These are phyloP conservation scores for Andrena flavipes DNA, from an alignment of 2,888 invertebrate species.

Conservation along the genomic window DNA sequence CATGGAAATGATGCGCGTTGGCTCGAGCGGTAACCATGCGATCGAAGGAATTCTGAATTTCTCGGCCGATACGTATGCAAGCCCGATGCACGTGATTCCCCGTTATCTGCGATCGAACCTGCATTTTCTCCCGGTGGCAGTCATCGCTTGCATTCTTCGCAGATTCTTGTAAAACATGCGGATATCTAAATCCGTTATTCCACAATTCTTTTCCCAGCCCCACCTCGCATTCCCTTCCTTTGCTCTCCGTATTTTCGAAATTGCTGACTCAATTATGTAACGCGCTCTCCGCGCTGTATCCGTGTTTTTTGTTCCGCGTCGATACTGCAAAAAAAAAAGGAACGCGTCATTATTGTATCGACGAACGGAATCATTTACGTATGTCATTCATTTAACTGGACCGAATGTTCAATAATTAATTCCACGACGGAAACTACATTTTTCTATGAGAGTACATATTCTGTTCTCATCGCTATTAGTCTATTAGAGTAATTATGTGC, in stretches of 20 bases:
- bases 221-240: slow-evolving; percentile 15
- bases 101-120: slow-evolving; percentile 40
- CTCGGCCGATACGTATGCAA: slow-evolving; percentile 33
- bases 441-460: background rate
- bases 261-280: slow-evolving; percentile 50
- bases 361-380: too few relatives aligned
- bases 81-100: slow-evolving; percentile 22
- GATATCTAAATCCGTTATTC: slow-evolving; percentile 11
- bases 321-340: background rate
- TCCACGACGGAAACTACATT: too few relatives aligned
- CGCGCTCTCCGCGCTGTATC: slow-evolving; percentile 22
- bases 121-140: slow-evolving; percentile 25
- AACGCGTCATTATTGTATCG: too few relatives aligned
- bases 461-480: background rate
- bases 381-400: too few relatives aligned
- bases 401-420: too few relatives aligned
- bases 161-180: slow-evolving; percentile 32
- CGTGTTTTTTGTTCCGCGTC: slow-evolving; percentile 17
- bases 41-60: slow-evolving; percentile 49
- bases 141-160: slow-evolving; percentile 48
- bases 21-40: slow-evolving; percentile 40
- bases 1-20: slow-evolving; percentile 46
- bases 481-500: background rate
- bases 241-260: slow-evolving; percentile 35
- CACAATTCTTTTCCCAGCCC: slow-evolving; percentile 8